Evolutionary conservation across 2,797 vertebrate species (phyloP), one percentile per base, ranked within the genome.

Genomic region (Cyclura pinguis): DNA sequence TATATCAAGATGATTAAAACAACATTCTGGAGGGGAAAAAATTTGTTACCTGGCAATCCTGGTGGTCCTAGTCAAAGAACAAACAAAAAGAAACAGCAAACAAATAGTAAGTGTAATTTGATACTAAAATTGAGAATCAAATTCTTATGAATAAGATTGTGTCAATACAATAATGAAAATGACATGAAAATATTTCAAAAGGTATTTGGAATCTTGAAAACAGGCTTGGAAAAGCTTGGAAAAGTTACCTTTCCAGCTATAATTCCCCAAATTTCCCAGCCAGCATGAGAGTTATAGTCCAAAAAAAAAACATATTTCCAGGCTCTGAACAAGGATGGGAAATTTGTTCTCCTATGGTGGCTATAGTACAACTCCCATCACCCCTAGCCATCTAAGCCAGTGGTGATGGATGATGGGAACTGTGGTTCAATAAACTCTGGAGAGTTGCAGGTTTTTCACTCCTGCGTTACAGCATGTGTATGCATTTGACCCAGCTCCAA

Each of bases 41-140:
- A 20, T n/a, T 6, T 94, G 97, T 97, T 96, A 99, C 99, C 99
- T 96, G 98, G 98, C 1, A 97, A 98, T 90, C 99, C 99, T 4
- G 98, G 98, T 7, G 98, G 98, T 64, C 99, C 99, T 99, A 93
- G 16, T 95, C n/a, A 0, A 76, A 35, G 6, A 87, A 50, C 0
- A 89, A 83, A 74, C 1, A 24, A 85, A 92, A 93, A 88, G 86
- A 87, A 95, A 64, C 91, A 89, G 88, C 91, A 91, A 92, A 42
- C 86, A 74, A 94, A 89, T 13, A 0, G 3, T 92, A 85, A 96
- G 69, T 80, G 82, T 35, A 92, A 74, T 16, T 4, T 10, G 9
- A 9, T 47, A 84, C 8, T 84, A 42, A 93, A 94, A 64, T 2
- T 2, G 8, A 72, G 3, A 72, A 22, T 3, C 16, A 18, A 32